phyloP scores from a whole-genome alignment of 1,140 invertebrate species.

The Leptinotarsa defecta region DNA sequence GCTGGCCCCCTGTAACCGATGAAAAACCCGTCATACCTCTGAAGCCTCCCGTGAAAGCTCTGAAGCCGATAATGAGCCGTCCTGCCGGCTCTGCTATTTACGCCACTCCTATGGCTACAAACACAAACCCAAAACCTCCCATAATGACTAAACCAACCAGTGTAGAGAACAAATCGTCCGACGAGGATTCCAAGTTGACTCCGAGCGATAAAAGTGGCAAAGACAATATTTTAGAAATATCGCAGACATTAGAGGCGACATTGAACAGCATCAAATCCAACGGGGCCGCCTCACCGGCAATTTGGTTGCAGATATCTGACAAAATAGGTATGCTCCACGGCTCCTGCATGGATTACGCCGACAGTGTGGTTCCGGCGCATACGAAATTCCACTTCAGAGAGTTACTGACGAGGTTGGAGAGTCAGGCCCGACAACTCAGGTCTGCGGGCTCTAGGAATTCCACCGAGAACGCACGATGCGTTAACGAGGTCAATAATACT shows the following conservation, averaged over 20 bases:
- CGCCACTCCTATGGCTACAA: slow-evolving; percentile 64
- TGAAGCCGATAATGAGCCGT: slow-evolving; percentile 59
- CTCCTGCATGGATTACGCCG: slow-evolving; percentile 72
- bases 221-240: slow-evolving; percentile 72
- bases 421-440: slow-evolving; percentile 75
- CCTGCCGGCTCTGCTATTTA: slow-evolving; percentile 62
- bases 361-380: slow-evolving; percentile 80
- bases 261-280: slow-evolving; percentile 66
- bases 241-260: slow-evolving; percentile 68
- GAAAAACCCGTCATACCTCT: slow-evolving; percentile 75
- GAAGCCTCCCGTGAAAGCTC: slow-evolving; percentile 66
- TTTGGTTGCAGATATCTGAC: slow-evolving; percentile 83
- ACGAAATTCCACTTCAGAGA: slow-evolving; percentile 89
- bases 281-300: slow-evolving; percentile 65
- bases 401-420: slow-evolving; percentile 78
- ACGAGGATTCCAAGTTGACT: slow-evolving; percentile 59
- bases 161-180: slow-evolving; percentile 56
- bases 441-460: slow-evolving; percentile 73
- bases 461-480: slow-evolving; percentile 69
- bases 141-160: slow-evolving; percentile 66
- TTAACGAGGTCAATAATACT: slow-evolving; percentile 77
- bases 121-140: slow-evolving; percentile 56
- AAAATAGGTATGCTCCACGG: slow-evolving; percentile 79
- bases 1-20: slow-evolving; percentile 62
- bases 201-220: slow-evolving; percentile 57